phyloP scores from a whole-genome alignment of 2,797 vertebrate genomes.

The Periparus ater region DNA sequence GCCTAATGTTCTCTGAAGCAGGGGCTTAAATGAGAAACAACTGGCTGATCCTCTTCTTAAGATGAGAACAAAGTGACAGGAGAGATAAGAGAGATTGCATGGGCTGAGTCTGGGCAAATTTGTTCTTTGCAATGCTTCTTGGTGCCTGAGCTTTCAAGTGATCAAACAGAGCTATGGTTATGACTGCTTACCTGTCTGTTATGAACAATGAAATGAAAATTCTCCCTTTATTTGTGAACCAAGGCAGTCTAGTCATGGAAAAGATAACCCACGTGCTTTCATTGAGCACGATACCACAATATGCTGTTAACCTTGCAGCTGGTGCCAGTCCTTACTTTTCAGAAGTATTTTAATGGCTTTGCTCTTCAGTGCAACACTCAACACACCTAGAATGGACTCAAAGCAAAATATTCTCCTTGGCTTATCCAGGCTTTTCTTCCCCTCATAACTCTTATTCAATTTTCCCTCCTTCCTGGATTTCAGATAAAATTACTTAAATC shows the following conservation, averaged over 20 bases:
- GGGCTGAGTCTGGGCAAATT: neutral
- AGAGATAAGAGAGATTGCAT: neutral
- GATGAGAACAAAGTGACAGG: conserved; percentile 7
- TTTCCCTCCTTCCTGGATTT: neutral
- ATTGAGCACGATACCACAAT: neutral
- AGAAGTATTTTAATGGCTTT: neutral
- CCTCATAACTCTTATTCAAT: neutral
- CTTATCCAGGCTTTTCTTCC: neutral
- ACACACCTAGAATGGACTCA: neutral
- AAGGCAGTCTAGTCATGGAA: neutral
- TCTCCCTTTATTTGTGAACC: neutral
- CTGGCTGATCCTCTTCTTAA: neutral
- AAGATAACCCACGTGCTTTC: neutral
- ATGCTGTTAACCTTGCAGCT: neutral
- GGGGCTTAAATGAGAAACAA: conserved; percentile 30
- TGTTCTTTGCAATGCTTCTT: neutral
- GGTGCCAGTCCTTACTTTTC: neutral
- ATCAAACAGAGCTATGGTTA: neutral
- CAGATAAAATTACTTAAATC: neutral
- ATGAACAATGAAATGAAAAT: neutral
- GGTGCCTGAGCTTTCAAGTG: neutral
- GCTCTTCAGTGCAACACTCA: neutral
- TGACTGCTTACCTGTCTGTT: neutral
- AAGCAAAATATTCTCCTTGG: neutral
- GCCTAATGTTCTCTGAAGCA: neutral